phyloP scores from a whole-genome alignment of 1,140 invertebrate genomes.

The Drosophila oshimai region DNA sequence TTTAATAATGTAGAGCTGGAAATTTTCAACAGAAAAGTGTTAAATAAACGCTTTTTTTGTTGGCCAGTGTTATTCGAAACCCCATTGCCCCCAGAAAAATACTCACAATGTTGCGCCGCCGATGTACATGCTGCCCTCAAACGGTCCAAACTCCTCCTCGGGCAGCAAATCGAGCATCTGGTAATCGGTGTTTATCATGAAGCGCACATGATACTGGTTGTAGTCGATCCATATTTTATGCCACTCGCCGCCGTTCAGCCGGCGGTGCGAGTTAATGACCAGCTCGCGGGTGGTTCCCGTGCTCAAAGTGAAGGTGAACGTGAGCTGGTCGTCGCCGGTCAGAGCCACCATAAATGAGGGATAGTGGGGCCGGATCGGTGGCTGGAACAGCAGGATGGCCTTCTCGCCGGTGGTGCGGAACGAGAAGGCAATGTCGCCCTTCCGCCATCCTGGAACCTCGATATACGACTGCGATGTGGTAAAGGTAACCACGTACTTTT shows the following conservation, averaged over 20 bases:
- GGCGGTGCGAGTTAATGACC: slow-evolving; percentile 90
- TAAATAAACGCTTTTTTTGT: not conserved
- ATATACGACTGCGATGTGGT: slow-evolving; percentile 96
- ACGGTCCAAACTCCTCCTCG: slow-evolving; percentile 94
- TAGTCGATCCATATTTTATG: slow-evolving; percentile 97
- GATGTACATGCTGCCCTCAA: slow-evolving; percentile 96
- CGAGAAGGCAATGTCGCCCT: slow-evolving; percentile 95
- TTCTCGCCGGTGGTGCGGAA: slow-evolving; percentile 95
- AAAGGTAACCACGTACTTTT: slow-evolving; percentile 96
- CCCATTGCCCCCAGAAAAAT: slow-evolving; percentile 9
- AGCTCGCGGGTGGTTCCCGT: slow-evolving; percentile 90
- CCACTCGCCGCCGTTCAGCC: slow-evolving; percentile 95
- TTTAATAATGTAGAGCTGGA: no score
- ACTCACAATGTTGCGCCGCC: slow-evolving; percentile 94
- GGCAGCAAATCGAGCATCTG: slow-evolving; percentile 92
- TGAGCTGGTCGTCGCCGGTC: slow-evolving; percentile 92
- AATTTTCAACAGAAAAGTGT: not conserved
- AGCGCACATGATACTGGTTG: slow-evolving; percentile 96
- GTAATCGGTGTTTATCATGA: slow-evolving; percentile 95
- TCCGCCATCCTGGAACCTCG: slow-evolving; percentile 94
- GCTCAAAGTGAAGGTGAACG: slow-evolving; percentile 95
- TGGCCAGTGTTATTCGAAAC: not conserved
- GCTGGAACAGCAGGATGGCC: slow-evolving; percentile 95
- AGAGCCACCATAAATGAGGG: slow-evolving; percentile 95
- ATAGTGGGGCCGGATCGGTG: slow-evolving; percentile 92